Evolutionary conservation across 2,113 vertebrate species (phyloP).

Genomic region (Daboia siamensis): DNA sequence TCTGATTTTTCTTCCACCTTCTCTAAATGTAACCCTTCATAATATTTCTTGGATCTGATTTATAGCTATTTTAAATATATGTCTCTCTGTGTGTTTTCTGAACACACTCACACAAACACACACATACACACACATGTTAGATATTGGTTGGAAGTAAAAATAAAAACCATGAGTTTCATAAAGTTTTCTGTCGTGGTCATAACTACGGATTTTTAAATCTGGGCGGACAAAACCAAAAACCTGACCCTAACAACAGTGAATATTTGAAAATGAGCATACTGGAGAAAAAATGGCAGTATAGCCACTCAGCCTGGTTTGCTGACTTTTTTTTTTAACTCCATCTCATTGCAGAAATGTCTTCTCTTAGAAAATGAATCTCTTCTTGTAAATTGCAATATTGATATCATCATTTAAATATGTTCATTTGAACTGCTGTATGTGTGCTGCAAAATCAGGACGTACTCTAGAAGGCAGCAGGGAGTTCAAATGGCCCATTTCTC

Average conservation of each 20-base stretch:
- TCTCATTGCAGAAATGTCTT: background rate
- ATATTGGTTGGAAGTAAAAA: background rate
- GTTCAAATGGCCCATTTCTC: background rate
- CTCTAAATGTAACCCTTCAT: background rate
- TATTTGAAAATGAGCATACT: background rate
- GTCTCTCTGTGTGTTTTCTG: background rate
- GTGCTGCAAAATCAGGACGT: background rate
- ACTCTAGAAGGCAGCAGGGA: background rate
- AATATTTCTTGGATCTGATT: background rate
- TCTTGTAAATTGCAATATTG: background rate
- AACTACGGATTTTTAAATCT: background rate
- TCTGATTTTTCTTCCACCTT: constrained; percentile 46
- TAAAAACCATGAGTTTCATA: background rate
- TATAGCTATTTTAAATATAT: background rate
- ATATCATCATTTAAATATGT: background rate
- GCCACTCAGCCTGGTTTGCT: background rate
- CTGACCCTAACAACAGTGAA: background rate
- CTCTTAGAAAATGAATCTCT: background rate
- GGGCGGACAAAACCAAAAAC: background rate
- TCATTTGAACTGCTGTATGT: background rate
- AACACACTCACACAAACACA: background rate
- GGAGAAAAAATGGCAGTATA: background rate
- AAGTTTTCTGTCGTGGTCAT: background rate
- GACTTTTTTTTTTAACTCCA: background rate
- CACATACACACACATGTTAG: background rate